These are phyloP conservation scores for Clistopyga incitator DNA, from an alignment of 2,888 invertebrate species.

Conservation along the genomic window DNA sequence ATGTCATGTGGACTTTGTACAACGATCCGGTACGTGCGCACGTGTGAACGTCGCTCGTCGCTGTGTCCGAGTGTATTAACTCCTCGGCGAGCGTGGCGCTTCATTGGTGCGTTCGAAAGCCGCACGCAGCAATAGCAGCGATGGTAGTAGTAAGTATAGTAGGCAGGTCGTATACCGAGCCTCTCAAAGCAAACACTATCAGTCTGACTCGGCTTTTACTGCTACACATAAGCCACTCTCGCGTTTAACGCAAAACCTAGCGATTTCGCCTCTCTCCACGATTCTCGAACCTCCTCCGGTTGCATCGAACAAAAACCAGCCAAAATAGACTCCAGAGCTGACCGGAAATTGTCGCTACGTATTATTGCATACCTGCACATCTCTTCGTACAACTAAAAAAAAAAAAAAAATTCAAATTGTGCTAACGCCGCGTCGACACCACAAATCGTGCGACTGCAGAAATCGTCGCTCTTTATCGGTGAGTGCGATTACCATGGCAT, in stretches of 20 bases:
- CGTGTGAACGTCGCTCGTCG: constrained; percentile 33
- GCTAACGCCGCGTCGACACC: too few species aligned
- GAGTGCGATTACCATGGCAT: constrained; percentile 26
- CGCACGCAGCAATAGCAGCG: constrained; percentile 15
- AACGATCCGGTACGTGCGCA: constrained; percentile 13
- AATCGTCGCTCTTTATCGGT: constrained; percentile 43
- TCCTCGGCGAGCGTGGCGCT: background rate
- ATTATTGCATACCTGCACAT: background rate
- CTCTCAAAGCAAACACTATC: background rate
- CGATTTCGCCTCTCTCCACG: constrained; percentile 8
- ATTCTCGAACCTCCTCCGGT: background rate
- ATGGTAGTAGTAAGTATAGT: background rate
- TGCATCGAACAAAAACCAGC: background rate
- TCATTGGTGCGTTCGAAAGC: constrained; percentile 59
- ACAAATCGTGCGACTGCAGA: constrained; percentile 12
- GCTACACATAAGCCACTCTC: constrained; percentile 30
- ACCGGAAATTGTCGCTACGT: background rate
- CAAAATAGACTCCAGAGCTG: background rate
- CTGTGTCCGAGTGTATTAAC: background rate
- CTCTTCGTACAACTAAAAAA: background rate
- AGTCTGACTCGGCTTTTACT: constrained; percentile 19
- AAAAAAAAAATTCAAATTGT: background rate
- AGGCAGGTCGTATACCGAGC: background rate
- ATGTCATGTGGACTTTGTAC: constrained; percentile 55
- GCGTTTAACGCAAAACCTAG: constrained; percentile 1